Percentiles rank a stretch among this genome's conserved stretches.
phyloP scores from a whole-genome alignment of 2,113 vertebrate genomes.

The Phaethornis superciliosus region DNA sequence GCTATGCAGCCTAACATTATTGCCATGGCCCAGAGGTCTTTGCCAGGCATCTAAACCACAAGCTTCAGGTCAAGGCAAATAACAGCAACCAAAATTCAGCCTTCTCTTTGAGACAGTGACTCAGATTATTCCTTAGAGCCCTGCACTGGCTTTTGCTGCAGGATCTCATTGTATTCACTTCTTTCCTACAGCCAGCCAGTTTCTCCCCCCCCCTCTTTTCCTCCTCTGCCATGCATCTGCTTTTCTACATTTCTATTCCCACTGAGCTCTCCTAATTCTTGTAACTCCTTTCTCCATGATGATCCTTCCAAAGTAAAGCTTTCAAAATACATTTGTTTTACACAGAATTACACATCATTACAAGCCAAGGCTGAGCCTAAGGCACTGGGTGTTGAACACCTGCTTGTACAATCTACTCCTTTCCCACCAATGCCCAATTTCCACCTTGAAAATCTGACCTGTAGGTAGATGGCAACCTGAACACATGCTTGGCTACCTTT shows the following conservation, averaged over 20 bases:
- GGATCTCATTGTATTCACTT: not conserved
- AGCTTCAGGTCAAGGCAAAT: not conserved
- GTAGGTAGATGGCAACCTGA: not conserved
- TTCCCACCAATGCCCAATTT: not conserved
- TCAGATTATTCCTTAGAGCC: not conserved
- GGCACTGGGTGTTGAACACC: no score
- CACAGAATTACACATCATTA: not conserved
- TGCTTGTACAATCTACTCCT: not conserved
- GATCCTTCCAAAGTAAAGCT: not conserved
- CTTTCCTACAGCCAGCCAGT: no score
- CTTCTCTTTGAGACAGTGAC: not conserved
- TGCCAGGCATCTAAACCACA: not conserved
- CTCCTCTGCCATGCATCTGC: not conserved
- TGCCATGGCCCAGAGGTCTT: not conserved
- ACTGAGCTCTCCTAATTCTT: not conserved
- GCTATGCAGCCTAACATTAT: accelerated
- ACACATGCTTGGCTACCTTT: not conserved
- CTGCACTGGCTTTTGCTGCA: not conserved
- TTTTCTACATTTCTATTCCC: not conserved
- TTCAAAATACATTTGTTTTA: not conserved
- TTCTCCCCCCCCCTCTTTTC: not conserved
- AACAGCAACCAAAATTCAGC: not conserved
- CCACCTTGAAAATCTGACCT: not conserved
- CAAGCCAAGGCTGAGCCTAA: not conserved
- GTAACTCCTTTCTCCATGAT: not conserved